Base-by-base conservation (phyloP, 2,113 vertebrate species). In the Colistium nudipinnis region DNA sequence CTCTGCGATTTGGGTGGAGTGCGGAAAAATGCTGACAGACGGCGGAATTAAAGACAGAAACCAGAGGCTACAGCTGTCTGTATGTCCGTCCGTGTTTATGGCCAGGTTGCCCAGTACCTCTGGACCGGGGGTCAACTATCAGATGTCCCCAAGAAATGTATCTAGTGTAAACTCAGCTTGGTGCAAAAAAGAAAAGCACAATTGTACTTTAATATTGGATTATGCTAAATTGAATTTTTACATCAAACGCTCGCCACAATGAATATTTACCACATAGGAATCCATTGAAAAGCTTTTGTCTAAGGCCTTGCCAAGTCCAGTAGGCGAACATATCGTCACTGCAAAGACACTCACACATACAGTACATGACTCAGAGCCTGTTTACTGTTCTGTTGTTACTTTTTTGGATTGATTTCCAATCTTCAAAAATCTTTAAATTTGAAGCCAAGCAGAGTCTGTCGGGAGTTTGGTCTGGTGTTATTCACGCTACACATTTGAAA, bases 1-100 rank as follows among this genome's bases (percentile, higher is more conserved):
- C 19, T 35, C 60, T 4, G 8, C 28, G 54, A 60, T 64, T n/a
- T 72, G 60, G 73, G 72, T 66, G 74, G 66, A 65, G 69, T 71
- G 60, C 64, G 55, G 51, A 64, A 80, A 87, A 88, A 78, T 62
- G 86, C 76, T 88, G 87, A 91, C 74, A 59, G 76, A 41, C 45
- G 31, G 74, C 64, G 81, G 70, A 77, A 75, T 84, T 70, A 33
- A 33, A 38, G 14, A 61, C 27, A 65, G 43, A 79, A 82, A 52
- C 41, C 51, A 76, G 62, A 80, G 77, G 75, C 69, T 62, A 45
- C 81, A 84, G 80, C 72, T 91, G 84, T 77, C 55, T 9, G 16
- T 51, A n/a, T n/a, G n/a, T n/a, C n/a, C n/a, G n/a, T n/a, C n/a
- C n/a, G 62, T 80, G 64, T 79, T 76, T 85, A 84, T 64, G 76